Evolutionary conservation across 1,140 invertebrate genomes (phyloP).

Genomic region (Diachasma alloeum): DNA sequence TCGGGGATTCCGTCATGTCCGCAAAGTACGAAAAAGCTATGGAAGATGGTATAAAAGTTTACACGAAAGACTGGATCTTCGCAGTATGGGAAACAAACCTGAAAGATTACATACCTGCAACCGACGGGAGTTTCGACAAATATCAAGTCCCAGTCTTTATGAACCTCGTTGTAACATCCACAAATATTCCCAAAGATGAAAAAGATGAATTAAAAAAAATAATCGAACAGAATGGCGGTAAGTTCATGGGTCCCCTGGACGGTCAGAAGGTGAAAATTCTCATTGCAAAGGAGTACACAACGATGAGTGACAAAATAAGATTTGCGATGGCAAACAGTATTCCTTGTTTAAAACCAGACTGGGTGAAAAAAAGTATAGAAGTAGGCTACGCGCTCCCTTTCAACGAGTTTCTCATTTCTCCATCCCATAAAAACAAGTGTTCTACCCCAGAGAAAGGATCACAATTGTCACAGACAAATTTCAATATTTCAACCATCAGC

Average conservation of each 20-base stretch:
- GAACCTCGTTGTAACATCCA: constrained; percentile 80
- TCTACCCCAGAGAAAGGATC: constrained; percentile 67
- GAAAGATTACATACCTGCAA: constrained; percentile 69
- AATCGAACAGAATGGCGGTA: constrained; percentile 79
- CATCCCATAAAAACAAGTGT: constrained; percentile 62
- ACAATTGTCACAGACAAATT: constrained; percentile 28
- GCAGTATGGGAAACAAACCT: constrained; percentile 79
- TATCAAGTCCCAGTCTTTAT: constrained; percentile 82
- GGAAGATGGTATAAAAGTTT: constrained; percentile 75
- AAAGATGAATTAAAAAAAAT: constrained; percentile 76
- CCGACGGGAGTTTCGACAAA: constrained; percentile 71
- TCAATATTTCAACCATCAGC: constrained; percentile 45
- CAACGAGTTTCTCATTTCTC: constrained; percentile 70
- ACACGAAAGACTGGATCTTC: constrained; percentile 81
- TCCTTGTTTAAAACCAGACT: constrained; percentile 75
- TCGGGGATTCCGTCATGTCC: constrained; percentile 77
- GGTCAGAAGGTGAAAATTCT: constrained; percentile 55
- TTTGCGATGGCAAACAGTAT: constrained; percentile 80
- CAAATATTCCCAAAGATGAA: constrained; percentile 73
- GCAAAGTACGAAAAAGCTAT: constrained; percentile 82
- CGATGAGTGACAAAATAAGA: constrained; percentile 82
- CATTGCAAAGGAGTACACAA: constrained; percentile 58
- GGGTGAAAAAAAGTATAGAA: constrained; percentile 81
- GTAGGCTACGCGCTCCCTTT: constrained; percentile 78
- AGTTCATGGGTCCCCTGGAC: constrained; percentile 58